A percentile compares a stretch with the other conserved stretches of the same genome.
These are phyloP conservation scores for Paralinhomoeus sp. DNA, from an alignment of 2,888 invertebrate species.

Conservation along the genomic window DNA sequence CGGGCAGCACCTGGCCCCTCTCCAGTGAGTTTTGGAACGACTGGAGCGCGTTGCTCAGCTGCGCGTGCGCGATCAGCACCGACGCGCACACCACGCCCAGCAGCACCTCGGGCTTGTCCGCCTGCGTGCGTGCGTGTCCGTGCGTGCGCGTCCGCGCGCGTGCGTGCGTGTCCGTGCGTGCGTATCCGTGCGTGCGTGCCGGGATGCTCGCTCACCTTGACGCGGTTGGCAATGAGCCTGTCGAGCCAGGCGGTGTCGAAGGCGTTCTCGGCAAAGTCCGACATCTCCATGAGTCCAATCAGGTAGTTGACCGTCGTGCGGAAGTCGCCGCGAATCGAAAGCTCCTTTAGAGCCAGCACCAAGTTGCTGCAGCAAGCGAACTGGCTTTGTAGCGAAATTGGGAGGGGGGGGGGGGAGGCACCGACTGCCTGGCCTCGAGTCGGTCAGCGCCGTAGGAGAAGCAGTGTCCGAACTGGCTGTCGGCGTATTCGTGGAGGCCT, in stretches of 20 bases:
- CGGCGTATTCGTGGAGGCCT: slow-evolving; percentile 94
- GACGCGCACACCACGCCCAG: slow-evolving; percentile 76
- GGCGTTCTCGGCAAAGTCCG: slow-evolving; percentile 58
- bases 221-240: slow-evolving; percentile 42
- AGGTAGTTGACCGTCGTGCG: slow-evolving; percentile 93
- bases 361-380: slow-evolving; percentile 66
- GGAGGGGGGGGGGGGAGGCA: no score
- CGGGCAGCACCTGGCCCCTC: slow-evolving; percentile 72
- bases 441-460: slow-evolving; percentile 98
- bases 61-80: slow-evolving; percentile 69
- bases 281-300: slow-evolving; percentile 76
- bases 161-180: no score
- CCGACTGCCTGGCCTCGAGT: slow-evolving; percentile 39
- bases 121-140: no score
- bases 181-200: no score
- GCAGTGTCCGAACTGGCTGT: slow-evolving; percentile 97
- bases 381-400: no score
- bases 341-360: slow-evolving; percentile 83
- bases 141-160: no score
- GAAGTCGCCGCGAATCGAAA: slow-evolving; percentile 91
- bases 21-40: slow-evolving; percentile 75
- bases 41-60: slow-evolving; percentile 55
- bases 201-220: no score
- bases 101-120: slow-evolving; percentile 77
- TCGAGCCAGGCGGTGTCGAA: slow-evolving; percentile 96